These are phyloP conservation scores for Oopsacas minuta DNA, from an alignment of 37 sponge, comb jelly and placozoan genomes.

Conservation along the genomic window DNA sequence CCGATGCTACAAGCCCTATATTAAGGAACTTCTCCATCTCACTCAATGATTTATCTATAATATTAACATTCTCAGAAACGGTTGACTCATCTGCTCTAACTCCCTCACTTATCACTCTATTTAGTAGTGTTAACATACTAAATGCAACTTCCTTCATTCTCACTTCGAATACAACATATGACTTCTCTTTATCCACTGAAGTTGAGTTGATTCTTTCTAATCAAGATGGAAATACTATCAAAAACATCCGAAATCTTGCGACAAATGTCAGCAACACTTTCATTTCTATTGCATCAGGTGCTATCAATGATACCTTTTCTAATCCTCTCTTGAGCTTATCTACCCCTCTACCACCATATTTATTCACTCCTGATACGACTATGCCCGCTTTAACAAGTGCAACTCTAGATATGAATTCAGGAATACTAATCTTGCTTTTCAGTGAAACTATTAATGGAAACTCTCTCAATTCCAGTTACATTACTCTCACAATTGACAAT, in stretches of 20 bases:
- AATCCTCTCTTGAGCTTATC: not conserved
- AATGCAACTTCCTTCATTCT: constrained; percentile 27
- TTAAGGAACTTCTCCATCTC: constrained; percentile 43
- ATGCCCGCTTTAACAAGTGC: constrained; percentile 36
- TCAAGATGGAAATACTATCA: constrained; percentile 56
- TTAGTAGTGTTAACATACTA: constrained; percentile 34
- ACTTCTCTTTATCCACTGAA: constrained; percentile 21
- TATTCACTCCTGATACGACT: constrained; percentile 43
- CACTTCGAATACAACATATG: constrained; percentile 24
- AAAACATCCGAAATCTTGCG: constrained; percentile 33
- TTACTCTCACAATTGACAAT: constrained; percentile 37
- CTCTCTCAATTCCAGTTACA: constrained; percentile 29
- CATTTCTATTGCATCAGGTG: constrained; percentile 32
- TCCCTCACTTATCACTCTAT: constrained; percentile 36
- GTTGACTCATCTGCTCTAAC: constrained; percentile 37
- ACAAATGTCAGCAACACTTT: constrained; percentile 51
- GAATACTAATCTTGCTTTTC: constrained; percentile 39
- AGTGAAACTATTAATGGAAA: constrained; percentile 39
- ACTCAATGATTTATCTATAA: constrained; percentile 31
- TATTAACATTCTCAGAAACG: constrained; percentile 60
- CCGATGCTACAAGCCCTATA: constrained; percentile 39
- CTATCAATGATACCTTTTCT: constrained; percentile 32
- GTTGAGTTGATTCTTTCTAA: constrained; percentile 35
- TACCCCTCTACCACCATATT: not conserved
- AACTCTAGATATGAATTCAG: constrained; percentile 53